Conservation (phyloP, 1,140 invertebrate species). For the Apis laboriosa region DNA sequence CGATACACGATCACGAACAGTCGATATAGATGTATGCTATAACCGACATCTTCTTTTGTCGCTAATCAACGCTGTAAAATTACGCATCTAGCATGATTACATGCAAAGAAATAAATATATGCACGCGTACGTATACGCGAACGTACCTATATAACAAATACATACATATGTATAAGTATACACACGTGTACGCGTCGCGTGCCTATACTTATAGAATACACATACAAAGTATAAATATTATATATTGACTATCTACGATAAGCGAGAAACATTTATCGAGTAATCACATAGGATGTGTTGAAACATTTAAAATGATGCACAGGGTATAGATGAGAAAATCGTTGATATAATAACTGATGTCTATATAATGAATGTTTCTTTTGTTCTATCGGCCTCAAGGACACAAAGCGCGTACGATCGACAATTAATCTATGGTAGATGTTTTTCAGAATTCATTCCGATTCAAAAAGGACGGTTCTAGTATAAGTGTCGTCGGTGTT, state of each 20-base stretch:
- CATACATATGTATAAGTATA: not conserved
- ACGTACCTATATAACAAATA: not conserved
- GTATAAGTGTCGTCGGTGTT: conserved; percentile 64
- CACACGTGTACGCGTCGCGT: conserved; percentile 69
- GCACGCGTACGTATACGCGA: conserved; percentile 8
- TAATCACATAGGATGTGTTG: conserved; percentile 78
- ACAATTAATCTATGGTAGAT: conserved; percentile 69
- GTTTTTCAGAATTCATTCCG: conserved; percentile 75
- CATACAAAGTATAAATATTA: conserved; percentile 73
- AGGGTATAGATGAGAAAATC: conserved; percentile 81
- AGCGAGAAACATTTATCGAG: conserved; percentile 76
- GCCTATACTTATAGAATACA: conserved; percentile 72
- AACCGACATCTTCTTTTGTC: conserved; percentile 60
- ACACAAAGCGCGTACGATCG: conserved; percentile 58
- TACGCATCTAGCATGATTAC: conserved; percentile 61
- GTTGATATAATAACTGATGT: conserved; percentile 80
- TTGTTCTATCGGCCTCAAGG: conserved; percentile 79
- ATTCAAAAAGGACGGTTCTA: conserved; percentile 59
- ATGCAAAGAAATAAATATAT: conserved; percentile 58
- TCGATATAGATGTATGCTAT: conserved; percentile 37
- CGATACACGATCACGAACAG: conserved; percentile 38
- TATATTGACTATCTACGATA: conserved; percentile 71
- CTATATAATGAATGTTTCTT: conserved; percentile 81
- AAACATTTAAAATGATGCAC: conserved; percentile 80
- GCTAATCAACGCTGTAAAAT: conserved; percentile 63